These are phyloP conservation scores for Acronicta aceris DNA, from an alignment of 2,888 invertebrate species.

Conservation along the genomic window DNA sequence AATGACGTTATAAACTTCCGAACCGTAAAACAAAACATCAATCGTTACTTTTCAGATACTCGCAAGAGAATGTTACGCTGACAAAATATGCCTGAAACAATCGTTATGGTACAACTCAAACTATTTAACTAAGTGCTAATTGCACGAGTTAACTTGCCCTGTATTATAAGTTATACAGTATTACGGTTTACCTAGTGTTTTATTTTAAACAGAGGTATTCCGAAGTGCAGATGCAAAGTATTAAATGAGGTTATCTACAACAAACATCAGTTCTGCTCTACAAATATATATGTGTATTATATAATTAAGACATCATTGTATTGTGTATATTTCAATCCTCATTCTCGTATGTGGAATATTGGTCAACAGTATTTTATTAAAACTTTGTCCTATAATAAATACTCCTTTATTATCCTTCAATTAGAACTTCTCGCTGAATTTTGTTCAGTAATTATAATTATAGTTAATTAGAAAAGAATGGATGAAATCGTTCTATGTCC, in stretches of 20 bases:
- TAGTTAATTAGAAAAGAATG: no score
- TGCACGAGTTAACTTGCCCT: no score
- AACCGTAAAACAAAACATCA: slow-evolving; percentile 21
- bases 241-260: slow-evolving; percentile 12
- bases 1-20: slow-evolving; percentile 34
- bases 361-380: slow-evolving; percentile 35
- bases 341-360: slow-evolving; percentile 26
- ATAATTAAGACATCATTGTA: no score
- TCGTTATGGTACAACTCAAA: no score
- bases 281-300: no score
- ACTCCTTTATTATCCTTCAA: no score
- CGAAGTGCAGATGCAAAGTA: slow-evolving; percentile 3
- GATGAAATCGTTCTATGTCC: slow-evolving; percentile 11
- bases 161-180: no score
- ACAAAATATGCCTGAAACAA: no score
- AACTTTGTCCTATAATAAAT: no score
- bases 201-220: slow-evolving; percentile 10
- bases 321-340: slow-evolving; percentile 14
- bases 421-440: no score
- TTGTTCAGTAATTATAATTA: no score
- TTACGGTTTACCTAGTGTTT: not conserved
- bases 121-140: not conserved
- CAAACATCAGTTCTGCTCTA: slow-evolving; percentile 10
- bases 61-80: not conserved
- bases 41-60: slow-evolving; percentile 15